A percentile compares a stretch with the other conserved stretches of the same genome.
phyloP scores from a whole-genome alignment of 2,797 vertebrate genomes.

The Serranus cabrilla region DNA sequence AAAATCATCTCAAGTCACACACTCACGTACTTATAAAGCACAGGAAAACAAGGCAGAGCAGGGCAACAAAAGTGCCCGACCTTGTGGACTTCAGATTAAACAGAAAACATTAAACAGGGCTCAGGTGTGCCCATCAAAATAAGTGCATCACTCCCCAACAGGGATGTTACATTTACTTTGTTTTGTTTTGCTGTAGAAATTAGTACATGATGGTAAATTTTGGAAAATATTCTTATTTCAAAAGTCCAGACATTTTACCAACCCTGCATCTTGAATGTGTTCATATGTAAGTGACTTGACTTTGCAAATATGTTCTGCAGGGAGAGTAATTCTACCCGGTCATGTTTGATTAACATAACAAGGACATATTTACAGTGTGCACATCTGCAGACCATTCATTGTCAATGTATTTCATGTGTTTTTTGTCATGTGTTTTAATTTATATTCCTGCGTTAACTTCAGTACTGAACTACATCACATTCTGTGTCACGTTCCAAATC shows the following conservation, averaged over 20 bases:
- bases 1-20: constrained; percentile 44
- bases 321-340: neutral
- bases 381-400: constrained; percentile 4
- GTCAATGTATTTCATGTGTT: neutral
- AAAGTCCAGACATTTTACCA: neutral
- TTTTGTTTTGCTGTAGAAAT: constrained; percentile 37
- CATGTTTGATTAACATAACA: neutral
- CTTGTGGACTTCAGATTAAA: constrained; percentile 57
- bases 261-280: neutral
- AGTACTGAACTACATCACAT: no score
- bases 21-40: constrained; percentile 27
- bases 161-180: constrained; percentile 38
- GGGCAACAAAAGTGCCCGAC: constrained; percentile 45
- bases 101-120: constrained; percentile 45
- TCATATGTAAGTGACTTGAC: constrained; percentile 19
- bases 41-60: constrained; percentile 26
- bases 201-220: neutral
- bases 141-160: constrained; percentile 32
- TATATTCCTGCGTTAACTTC: no score
- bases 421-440: no score
- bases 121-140: constrained; percentile 52
- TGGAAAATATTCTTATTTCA: neutral
- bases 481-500: no score
- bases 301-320: constrained; percentile 1
- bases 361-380: neutral